phyloP scores from a whole-genome alignment of 2,113 vertebrate genomes.

The Vanacampus margaritifer region DNA sequence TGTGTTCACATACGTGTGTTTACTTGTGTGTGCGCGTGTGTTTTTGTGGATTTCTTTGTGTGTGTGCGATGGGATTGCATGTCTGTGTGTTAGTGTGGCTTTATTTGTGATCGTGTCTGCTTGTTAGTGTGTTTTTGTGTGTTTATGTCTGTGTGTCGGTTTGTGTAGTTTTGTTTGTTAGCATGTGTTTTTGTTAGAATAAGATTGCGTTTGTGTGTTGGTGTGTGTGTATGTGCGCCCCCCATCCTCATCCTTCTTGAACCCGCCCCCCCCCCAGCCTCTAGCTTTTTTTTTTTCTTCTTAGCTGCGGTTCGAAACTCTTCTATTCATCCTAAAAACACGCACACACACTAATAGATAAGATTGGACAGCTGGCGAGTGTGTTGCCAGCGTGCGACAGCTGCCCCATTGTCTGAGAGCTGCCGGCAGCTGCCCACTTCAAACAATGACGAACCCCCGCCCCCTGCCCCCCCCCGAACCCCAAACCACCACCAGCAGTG shows the following conservation, averaged over 20 bases:
- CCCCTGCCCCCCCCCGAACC: constrained; percentile 74
- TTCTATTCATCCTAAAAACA: constrained; percentile 77
- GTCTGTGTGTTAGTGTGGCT: too few species aligned
- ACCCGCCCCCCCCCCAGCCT: constrained; percentile 46
- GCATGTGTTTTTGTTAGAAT: too few species aligned
- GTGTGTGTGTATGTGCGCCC: neutral
- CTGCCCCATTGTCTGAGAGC: constrained; percentile 98
- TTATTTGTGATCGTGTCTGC: too few species aligned
- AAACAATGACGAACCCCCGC: constrained; percentile 86
- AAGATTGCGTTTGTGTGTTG: too few species aligned
- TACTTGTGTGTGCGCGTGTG: too few species aligned
- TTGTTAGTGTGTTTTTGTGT: too few species aligned
- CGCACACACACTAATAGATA: constrained; percentile 79
- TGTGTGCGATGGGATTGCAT: too few species aligned
- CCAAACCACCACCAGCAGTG: constrained; percentile 52
- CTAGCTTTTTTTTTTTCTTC: constrained; percentile 81
- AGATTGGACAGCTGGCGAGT: constrained; percentile 99
- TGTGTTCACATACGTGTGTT: too few species aligned
- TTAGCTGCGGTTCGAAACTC: constrained; percentile 93
- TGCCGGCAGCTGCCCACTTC: constrained; percentile 85
- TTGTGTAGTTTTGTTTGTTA: too few species aligned
- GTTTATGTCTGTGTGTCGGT: too few species aligned
- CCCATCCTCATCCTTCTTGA: constrained; percentile 17
- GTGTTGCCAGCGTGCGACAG: constrained; percentile 96
- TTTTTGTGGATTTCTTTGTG: too few species aligned